These are phyloP conservation scores for Apus apus DNA, from an alignment of 2,113 vertebrate species.

Conservation along the genomic window DNA sequence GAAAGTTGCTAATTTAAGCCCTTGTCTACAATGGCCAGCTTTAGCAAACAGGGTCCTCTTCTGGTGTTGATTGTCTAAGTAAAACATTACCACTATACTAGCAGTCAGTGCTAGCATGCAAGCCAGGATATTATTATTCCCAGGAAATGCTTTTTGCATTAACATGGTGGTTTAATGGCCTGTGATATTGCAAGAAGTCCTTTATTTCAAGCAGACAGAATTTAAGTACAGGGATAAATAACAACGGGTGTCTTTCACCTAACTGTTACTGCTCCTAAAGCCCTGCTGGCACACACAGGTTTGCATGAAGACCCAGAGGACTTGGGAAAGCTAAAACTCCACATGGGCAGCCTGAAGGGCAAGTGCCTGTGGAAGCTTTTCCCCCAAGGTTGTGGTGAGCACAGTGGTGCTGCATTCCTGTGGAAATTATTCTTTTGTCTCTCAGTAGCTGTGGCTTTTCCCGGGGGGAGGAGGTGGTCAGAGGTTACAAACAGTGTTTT, in stretches of 20 bases:
- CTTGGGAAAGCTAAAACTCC: neutral
- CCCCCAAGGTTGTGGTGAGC: neutral
- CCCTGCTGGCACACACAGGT: accelerated
- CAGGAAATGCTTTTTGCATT: neutral
- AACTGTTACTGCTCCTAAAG: neutral
- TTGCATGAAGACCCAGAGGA: neutral
- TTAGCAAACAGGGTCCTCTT: neutral
- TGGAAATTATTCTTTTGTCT: neutral
- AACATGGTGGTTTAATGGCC: neutral
- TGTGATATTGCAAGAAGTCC: neutral
- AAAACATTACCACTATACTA: neutral
- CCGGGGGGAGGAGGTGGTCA: neutral
- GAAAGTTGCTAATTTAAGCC: neutral
- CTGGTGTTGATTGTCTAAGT: neutral
- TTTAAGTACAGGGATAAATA: neutral
- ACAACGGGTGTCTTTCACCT: neutral
- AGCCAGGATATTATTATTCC: neutral
- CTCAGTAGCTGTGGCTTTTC: neutral
- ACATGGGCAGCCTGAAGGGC: neutral
- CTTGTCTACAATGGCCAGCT: neutral
- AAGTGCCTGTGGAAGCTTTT: neutral
- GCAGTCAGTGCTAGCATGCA: neutral
- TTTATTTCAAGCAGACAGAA: neutral
- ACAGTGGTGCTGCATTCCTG: neutral
- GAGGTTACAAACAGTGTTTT: neutral